These are phyloP conservation scores for Stenodera caucasica DNA, from an alignment of 2,888 invertebrate species.

Conservation along the genomic window DNA sequence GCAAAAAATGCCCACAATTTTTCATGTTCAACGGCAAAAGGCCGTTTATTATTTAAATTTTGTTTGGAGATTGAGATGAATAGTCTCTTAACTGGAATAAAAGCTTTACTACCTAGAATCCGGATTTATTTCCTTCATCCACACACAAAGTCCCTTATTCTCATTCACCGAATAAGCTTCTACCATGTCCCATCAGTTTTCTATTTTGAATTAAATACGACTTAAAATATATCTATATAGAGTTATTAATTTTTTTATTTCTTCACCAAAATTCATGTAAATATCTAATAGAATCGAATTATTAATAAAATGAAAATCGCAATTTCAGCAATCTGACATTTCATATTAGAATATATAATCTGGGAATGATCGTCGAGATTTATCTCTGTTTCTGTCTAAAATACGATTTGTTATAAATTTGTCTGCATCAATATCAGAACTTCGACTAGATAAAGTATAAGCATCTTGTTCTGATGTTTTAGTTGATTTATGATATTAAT, in stretches of 20 bases:
- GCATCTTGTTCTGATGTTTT: conserved; percentile 12
- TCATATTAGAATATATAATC: too few relatives aligned
- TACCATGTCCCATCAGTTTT: background rate
- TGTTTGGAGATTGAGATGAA: conserved; percentile 20
- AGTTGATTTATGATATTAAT: too few relatives aligned
- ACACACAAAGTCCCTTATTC: conserved; percentile 12
- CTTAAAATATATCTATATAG: conserved; percentile 20
- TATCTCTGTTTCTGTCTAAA: conserved; percentile 8
- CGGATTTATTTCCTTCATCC: conserved; percentile 20
- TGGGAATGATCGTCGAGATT: too few relatives aligned
- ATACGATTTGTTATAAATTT: conserved; percentile 8
- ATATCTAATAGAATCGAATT: background rate
- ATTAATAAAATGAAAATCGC: too few relatives aligned
- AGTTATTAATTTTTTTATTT: too few relatives aligned
- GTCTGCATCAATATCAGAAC: conserved; percentile 8
- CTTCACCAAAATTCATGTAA: too few relatives aligned
- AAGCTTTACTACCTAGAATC: conserved; percentile 19
- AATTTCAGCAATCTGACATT: too few relatives aligned
- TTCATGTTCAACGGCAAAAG: background rate
- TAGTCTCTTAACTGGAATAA: conserved; percentile 23
- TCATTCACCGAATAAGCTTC: conserved; percentile 8
- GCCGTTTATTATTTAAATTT: conserved; percentile 21
- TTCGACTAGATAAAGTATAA: conserved; percentile 23
- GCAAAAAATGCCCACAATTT: background rate
- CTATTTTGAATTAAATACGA: conserved; percentile 20